These are phyloP conservation scores for Orchesella cincta DNA, from an alignment of 1,140 invertebrate species.

Conservation along the genomic window DNA sequence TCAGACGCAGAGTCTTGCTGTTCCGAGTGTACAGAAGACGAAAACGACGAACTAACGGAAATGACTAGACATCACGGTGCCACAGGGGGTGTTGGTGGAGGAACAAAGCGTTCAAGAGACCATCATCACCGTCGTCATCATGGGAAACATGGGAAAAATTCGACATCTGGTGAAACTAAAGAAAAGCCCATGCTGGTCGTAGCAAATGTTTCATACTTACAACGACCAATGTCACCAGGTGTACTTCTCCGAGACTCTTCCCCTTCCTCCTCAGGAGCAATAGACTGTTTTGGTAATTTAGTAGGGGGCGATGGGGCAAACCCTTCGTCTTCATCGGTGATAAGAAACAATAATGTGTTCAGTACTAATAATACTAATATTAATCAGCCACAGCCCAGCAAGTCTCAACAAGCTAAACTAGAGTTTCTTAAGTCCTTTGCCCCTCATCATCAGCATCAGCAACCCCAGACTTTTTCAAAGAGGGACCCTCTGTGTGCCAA, in stretches of 20 bases:
- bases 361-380: constrained; percentile 2
- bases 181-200: constrained; percentile 45
- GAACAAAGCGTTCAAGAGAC: constrained; percentile 11
- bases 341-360: constrained; percentile 25
- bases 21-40: constrained; percentile 15
- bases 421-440: constrained; percentile 21
- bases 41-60: background rate
- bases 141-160: background rate
- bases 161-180: constrained; percentile 21
- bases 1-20: background rate
- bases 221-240: constrained; percentile 44
- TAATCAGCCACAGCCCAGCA: background rate
- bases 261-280: constrained; percentile 1
- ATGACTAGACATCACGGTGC: background rate
- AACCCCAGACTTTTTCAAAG: background rate
- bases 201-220: constrained; percentile 43
- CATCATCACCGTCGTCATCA: constrained; percentile 11
- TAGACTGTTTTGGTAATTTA: background rate
- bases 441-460: background rate
- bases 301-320: background rate
- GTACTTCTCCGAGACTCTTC: background rate
- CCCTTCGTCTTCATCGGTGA: background rate
- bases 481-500: constrained; percentile 23
- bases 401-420: constrained; percentile 12
- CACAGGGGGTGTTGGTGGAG: background rate